phyloP scores from a whole-genome alignment of 2,113 vertebrate species.

The Orientallactaga bullata region DNA sequence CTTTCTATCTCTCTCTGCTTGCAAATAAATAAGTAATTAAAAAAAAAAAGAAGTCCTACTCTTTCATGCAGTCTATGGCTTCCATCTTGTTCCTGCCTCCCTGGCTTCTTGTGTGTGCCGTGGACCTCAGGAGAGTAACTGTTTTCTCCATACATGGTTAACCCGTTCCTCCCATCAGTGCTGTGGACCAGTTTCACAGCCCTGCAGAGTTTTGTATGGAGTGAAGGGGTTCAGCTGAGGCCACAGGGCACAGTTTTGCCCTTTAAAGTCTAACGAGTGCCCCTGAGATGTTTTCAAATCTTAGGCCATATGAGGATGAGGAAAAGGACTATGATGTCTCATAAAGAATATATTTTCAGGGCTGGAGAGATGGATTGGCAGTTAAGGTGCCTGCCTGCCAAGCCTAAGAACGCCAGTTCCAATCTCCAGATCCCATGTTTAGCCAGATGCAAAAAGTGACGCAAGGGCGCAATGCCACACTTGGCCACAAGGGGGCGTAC shows the following conservation, averaged over 20 bases:
- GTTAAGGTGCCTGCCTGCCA: too few species aligned
- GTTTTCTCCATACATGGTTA: neutral
- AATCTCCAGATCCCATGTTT: too few species aligned
- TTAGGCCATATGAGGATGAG: neutral
- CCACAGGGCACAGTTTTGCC: neutral
- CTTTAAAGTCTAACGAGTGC: neutral
- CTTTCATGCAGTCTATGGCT: too few species aligned
- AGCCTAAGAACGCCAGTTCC: too few species aligned
- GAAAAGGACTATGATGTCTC: neutral
- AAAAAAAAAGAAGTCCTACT: too few species aligned
- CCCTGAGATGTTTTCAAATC: neutral
- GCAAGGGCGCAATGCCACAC: too few species aligned
- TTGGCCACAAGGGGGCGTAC: too few species aligned
- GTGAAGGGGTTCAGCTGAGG: too few species aligned
- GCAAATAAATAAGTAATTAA: too few species aligned
- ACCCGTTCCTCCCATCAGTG: neutral
- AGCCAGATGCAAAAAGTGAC: too few species aligned
- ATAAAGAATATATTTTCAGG: neutral
- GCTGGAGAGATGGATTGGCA: too few species aligned
- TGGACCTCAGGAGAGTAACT: accelerated
- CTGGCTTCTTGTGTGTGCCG: neutral
- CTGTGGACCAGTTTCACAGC: neutral
- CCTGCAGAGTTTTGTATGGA: neutral
- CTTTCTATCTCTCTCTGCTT: too few species aligned
- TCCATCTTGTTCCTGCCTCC: neutral